Conservation (phyloP, 2,113 vertebrate genomes). For the Mustela lutreola region DNA sequence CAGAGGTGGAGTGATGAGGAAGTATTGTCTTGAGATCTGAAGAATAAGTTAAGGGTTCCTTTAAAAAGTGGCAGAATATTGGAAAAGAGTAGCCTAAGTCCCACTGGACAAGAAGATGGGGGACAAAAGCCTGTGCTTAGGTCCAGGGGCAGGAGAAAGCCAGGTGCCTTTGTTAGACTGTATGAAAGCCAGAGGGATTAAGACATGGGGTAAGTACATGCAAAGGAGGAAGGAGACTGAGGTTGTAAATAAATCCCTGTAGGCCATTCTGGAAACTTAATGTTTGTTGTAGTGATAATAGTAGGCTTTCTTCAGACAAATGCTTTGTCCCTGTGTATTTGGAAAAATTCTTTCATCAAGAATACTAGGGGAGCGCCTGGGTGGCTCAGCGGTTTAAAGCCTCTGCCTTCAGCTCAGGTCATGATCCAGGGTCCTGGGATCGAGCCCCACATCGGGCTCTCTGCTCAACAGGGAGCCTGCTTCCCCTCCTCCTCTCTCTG, state of each 20-base stretch:
- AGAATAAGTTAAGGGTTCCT: neutral
- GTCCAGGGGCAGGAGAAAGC: neutral
- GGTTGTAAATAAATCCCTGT: rapidly evolving
- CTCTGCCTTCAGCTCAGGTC: too few species aligned
- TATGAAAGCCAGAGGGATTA: neutral
- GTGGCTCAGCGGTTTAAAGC: too few species aligned
- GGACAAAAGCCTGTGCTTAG: neutral
- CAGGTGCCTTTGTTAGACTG: neutral
- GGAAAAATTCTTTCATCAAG: neutral
- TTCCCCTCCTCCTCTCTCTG: too few species aligned
- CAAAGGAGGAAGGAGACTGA: neutral
- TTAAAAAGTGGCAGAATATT: neutral
- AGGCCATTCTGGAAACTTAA: neutral
- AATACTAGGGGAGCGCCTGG: neutral
- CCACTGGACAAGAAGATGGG: neutral
- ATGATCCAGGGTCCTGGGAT: too few species aligned
- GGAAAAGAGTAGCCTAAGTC: neutral
- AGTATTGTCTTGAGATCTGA: neutral
- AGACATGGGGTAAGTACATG: neutral
- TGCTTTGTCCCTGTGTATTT: neutral
- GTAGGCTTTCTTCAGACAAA: neutral
- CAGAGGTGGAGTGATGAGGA: neutral
- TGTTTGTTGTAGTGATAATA: neutral
- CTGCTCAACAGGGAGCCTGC: too few species aligned
- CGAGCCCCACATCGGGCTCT: too few species aligned